Evolutionary conservation across 2,888 invertebrate genomes (phyloP), one percentile per base, ranked within the genome.

Genomic region (Epinotia nisella): DNA sequence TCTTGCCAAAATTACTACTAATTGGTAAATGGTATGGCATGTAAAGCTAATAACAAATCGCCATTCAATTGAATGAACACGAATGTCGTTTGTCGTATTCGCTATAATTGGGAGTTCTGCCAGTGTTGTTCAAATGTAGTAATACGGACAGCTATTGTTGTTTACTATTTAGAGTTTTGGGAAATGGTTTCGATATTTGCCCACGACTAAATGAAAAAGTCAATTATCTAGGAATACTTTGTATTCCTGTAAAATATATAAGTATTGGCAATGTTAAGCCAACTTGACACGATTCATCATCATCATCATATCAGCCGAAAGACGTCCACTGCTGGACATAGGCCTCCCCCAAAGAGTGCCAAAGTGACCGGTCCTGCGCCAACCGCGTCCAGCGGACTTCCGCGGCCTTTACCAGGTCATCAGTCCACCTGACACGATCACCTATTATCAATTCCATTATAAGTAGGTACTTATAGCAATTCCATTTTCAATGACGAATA

Each of bases 61-160:
- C 78, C 79, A 80, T 77, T 85, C 87, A 87, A 85, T 87, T 85
- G 85, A 84, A 82, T 84, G 86, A 88, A 87, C 80, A 81, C 76
- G 78, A 78, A 75, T 74, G 80, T 77, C 79, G 78, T 79, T 76
- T 83, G 64, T 65, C 53, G 51, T 64, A 78, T 85, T 85, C 83
- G 77, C 78, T 74, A 75, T 77, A 76, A 74, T 53, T 55, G 65
- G 13, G 21, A 35, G n/a, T 49, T 55, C 15, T 58, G n/a, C 21
- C 15, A 45, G 29, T 45, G 39, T 15, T 45, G 17, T 10, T n/a
- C n/a, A 15, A 19, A 19, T 39, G 39, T 19, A 53, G 39, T 53
- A 3, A 19, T 53, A 35, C 41, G 10, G n/a, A 53, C 13, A 53
- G 15, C 11, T 21, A 35, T 39, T 53, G 51, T 51, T 64, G 24